Evolutionary conservation across 2,888 invertebrate genomes (phyloP).

Genomic region (Agonopterix heracliana): DNA sequence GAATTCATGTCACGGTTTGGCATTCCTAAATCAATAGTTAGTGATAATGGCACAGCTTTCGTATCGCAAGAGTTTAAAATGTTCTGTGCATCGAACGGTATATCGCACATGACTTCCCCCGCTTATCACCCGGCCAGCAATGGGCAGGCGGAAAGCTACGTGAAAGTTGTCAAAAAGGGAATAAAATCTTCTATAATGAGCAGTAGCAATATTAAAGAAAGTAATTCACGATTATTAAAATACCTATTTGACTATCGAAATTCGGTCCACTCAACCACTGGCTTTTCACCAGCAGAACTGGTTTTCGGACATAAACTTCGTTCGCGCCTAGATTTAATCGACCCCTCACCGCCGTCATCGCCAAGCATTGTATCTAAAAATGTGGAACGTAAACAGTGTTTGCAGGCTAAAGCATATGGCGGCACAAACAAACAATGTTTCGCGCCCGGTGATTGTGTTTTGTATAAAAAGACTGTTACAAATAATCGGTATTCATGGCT

Average conservation of each 20-base stretch:
- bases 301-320: conserved; percentile 3
- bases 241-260: no score
- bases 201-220: background rate
- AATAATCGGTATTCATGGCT: background rate
- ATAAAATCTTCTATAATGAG: background rate
- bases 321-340: background rate
- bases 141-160: conserved; percentile 1
- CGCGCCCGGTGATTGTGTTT: background rate
- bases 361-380: background rate
- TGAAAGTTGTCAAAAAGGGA: background rate
- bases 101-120: background rate
- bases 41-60: conserved; percentile 7
- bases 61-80: conserved; percentile 1
- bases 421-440: background rate
- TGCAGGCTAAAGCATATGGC: background rate
- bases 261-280: conserved; percentile 2
- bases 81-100: conserved; percentile 1
- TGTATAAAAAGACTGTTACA: background rate
- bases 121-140: no score
- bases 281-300: conserved; percentile 5
- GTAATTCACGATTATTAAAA: conserved; percentile 5
- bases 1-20: conserved; percentile 11
- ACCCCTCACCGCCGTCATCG: background rate
- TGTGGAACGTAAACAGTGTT: background rate
- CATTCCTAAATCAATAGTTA: background rate